Evolutionary conservation across 2,888 invertebrate genomes (phyloP).

Genomic region (Epistrophella euchroma): DNA sequence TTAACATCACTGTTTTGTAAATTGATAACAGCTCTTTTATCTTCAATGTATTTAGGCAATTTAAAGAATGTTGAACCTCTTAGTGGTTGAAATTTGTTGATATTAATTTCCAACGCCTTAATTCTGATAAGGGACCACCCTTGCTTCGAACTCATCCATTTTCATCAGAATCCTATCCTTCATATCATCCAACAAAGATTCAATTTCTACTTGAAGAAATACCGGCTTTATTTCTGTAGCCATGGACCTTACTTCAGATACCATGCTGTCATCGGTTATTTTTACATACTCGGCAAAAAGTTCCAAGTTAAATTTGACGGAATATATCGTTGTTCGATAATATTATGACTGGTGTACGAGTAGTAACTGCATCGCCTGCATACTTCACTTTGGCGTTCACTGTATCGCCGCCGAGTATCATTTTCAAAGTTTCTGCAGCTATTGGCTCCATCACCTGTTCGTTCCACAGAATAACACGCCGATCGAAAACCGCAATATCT

Average conservation of each 20-base stretch:
- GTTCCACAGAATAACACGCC: no score
- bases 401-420: no score
- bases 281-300: background rate
- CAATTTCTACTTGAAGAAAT: background rate
- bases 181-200: background rate
- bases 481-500: no score
- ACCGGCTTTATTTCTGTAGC: background rate
- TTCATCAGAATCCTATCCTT: constrained; percentile 10
- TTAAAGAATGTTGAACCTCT: constrained; percentile 42
- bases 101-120: constrained; percentile 62
- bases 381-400: no score
- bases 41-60: constrained; percentile 7
- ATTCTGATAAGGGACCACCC: constrained; percentile 76
- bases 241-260: background rate
- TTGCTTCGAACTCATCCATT: constrained; percentile 77
- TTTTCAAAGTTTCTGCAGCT: no score
- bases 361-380: no score
- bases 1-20: no score
- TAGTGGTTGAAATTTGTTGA: constrained; percentile 72
- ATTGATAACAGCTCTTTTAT: no score
- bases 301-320: background rate
- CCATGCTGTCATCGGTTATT: background rate
- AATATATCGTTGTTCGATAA: no score
- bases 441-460: no score
- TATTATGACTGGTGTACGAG: no score